Percentiles rank a stretch among this genome's conserved stretches.
Evolutionary conservation across 35 echinoderm and acorn worm genomes (phyloP).

Genomic region (Patiria miniata): DNA sequence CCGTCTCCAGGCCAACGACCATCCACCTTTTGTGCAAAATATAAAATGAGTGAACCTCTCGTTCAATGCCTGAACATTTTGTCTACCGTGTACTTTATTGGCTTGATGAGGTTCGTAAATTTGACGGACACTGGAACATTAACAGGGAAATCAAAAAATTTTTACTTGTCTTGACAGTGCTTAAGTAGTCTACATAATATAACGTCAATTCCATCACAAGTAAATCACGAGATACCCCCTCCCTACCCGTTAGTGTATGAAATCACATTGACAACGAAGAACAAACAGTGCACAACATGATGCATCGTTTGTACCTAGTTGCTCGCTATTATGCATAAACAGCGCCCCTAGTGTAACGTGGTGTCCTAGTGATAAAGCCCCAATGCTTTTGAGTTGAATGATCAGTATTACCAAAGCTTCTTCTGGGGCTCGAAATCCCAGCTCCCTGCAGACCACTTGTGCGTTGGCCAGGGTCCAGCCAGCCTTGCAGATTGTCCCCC

Average conservation of each 20-base stretch:
- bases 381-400: no score
- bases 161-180: background rate
- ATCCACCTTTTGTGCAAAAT: background rate
- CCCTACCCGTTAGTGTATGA: background rate
- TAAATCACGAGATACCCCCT: background rate
- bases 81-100: background rate
- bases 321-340: background rate
- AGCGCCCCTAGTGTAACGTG: no score
- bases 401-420: background rate
- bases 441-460: background rate
- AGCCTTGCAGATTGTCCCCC: background rate
- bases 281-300: background rate
- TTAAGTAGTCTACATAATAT: background rate
- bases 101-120: background rate
- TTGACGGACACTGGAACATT: background rate
- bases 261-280: background rate
- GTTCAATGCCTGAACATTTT: no score
- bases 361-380: no score
- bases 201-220: no score
- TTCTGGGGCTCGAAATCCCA: background rate
- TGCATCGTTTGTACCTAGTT: background rate
- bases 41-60: background rate
- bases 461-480: background rate
- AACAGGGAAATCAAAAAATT: background rate
- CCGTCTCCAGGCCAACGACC: background rate